A percentile compares a stretch with the other conserved stretches of the same genome.
Evolutionary conservation across 2,113 vertebrate genomes (phyloP).

Genomic region (Cettia cetti): DNA sequence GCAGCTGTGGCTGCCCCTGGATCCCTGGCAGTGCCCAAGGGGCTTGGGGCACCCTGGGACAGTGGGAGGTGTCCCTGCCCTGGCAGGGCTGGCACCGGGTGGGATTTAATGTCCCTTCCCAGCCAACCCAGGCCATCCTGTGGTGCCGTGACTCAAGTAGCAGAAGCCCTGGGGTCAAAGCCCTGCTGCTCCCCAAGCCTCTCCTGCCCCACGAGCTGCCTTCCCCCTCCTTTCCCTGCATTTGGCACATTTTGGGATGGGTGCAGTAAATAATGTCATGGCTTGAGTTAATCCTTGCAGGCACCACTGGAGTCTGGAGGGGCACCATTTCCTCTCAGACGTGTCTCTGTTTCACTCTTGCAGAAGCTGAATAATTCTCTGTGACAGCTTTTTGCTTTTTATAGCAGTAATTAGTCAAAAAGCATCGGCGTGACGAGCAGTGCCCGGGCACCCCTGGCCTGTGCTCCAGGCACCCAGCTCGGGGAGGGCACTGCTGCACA

Average conservation of each 20-base stretch:
- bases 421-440: not conserved
- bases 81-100: rapidly evolving
- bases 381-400: conserved; percentile 30
- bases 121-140: not conserved
- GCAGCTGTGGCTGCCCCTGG: too few species aligned
- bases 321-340: not conserved
- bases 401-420: conserved; percentile 5
- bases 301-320: not conserved
- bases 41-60: too few species aligned
- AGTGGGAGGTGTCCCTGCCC: not conserved
- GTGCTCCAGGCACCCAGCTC: not conserved
- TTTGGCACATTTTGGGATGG: not conserved
- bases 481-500: not conserved
- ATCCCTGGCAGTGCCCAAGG: too few species aligned
- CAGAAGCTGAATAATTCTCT: not conserved
- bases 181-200: not conserved
- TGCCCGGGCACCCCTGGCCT: not conserved
- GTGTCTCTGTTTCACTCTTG: not conserved
- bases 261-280: not conserved
- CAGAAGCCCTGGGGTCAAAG: not conserved
- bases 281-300: not conserved
- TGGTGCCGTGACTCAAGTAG: not conserved
- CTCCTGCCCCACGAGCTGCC: not conserved
- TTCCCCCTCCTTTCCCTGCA: rapidly evolving
- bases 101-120: too few species aligned